Evolutionary conservation across 2,113 vertebrate genomes (phyloP), one percentile per base, ranked within the genome.

Genomic region (Tautogolabrus adspersus): DNA sequence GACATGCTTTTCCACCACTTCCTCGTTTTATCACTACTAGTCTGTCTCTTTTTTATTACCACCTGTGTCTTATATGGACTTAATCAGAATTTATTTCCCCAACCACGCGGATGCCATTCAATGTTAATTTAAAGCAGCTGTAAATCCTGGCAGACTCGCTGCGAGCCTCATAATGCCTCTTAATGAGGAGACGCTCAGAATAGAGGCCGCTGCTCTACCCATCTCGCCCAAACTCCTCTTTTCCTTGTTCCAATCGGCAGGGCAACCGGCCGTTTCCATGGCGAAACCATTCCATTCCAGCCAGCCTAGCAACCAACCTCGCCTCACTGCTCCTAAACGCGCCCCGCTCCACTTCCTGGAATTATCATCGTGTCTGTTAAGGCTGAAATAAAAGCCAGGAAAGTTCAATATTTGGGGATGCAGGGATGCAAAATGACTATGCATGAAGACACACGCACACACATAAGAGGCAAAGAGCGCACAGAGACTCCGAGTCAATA

Each of bases 271-370:
- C 66, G 91, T 93, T 91, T 60, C 91, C 90, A 90, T 91, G 90
- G 91, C 5, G 34, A 90, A 78, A 57, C 86, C 87, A 92, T 93
- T 91, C 91, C 89, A 86, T 87, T 93, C 69, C 51, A 13, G 59
- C 37, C 37, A 81, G 56, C 92, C 88, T 93, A 87, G 92, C 92
- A 93, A 93, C 92, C 79, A 26, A 21, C 65, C 75, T 90, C 66
- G 83, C 79, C 68, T 84, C 62, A 8, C 51, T 70, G 79, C 81
- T 79, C 66, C 73, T 70, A 58, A 88, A 81, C 75, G 19, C 9
- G 2, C 46, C 34, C 42, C 9, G 15, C 66, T 77, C 57, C 65
- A 15, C 66, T 89, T 79, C 77, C 58, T 49, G 57, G 75, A 75
- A 89, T 68, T 58, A 59, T 54, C 44, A 34, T 78, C 9, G 30